phyloP scores from a whole-genome alignment of 2,113 vertebrate species.

The Oreochromis spilurus region DNA sequence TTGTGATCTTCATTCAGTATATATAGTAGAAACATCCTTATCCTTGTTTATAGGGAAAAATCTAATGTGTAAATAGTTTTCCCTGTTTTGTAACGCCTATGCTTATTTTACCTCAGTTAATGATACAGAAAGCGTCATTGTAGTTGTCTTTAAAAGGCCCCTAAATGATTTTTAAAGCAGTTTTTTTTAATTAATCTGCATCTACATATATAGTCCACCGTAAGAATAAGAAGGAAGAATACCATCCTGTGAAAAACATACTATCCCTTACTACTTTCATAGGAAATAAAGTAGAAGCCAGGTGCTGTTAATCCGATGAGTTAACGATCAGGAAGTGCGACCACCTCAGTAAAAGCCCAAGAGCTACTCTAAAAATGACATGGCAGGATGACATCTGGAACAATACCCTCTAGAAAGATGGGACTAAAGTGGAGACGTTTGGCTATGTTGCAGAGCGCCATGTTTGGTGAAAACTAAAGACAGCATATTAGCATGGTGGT shows the following conservation, averaged over 20 bases:
- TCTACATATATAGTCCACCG: neutral
- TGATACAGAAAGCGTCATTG: neutral
- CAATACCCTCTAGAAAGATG: neutral
- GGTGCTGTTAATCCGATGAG: neutral
- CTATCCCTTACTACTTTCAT: neutral
- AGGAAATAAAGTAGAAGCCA: neutral
- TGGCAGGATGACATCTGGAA: neutral
- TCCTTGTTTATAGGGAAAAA: neutral
- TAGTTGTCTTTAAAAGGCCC: neutral
- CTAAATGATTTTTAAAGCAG: neutral
- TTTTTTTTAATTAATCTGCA: neutral
- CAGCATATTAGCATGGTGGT: neutral
- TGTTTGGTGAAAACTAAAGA: neutral
- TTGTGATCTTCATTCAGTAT: conserved; percentile 20
- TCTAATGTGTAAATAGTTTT: neutral
- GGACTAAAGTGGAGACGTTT: neutral
- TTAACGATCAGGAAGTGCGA: neutral
- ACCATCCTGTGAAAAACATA: neutral
- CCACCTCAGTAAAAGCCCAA: neutral
- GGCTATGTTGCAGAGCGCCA: neutral
- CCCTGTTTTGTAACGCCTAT: neutral
- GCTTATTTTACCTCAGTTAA: neutral
- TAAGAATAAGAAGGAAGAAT: neutral
- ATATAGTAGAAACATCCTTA: neutral
- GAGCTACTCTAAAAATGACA: neutral